Percentiles rank a stretch among this genome's conserved stretches.
Evolutionary conservation across 2,888 invertebrate species (phyloP).

Genomic region (Drosophila algonquin): DNA sequence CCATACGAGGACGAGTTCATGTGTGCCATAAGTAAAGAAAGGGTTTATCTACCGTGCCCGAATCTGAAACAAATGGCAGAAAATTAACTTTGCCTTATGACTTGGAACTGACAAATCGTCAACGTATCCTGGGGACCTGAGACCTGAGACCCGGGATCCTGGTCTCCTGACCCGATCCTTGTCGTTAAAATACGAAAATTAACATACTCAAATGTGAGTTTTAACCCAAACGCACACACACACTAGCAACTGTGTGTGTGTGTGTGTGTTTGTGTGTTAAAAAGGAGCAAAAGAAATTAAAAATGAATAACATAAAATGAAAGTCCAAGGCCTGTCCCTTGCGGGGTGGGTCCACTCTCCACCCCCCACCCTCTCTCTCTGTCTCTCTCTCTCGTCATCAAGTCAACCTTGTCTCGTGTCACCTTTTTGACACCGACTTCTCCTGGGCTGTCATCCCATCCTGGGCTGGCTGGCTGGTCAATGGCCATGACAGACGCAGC

Average conservation of each 20-base stretch:
- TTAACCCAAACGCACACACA: constrained; percentile 10
- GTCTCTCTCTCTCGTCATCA: constrained; percentile 31
- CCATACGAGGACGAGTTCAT: background rate
- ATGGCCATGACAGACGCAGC: constrained; percentile 35
- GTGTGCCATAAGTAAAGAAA: constrained; percentile 15
- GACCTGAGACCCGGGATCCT: too few relatives aligned
- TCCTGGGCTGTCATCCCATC: constrained; percentile 2
- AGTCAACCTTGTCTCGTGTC: constrained; percentile 39
- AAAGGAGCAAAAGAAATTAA: constrained; percentile 49
- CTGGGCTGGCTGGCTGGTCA: constrained; percentile 23
- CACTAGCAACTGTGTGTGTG: background rate
- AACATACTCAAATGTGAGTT: constrained; percentile 69
- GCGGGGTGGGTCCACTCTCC: constrained; percentile 36
- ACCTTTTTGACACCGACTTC: constrained; percentile 34
- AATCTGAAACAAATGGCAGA: constrained; percentile 80
- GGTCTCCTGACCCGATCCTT: constrained; percentile 16
- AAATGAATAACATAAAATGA: constrained; percentile 67
- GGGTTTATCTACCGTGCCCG: constrained; percentile 80
- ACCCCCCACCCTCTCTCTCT: constrained; percentile 6
- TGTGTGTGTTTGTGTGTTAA: background rate
- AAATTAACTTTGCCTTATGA: constrained; percentile 82
- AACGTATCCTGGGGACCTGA: constrained; percentile 1
- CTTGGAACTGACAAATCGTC: constrained; percentile 80
- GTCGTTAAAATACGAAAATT: constrained; percentile 62
- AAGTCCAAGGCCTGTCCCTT: constrained; percentile 32